Evolutionary conservation across 2,888 invertebrate species (phyloP), one percentile per base, ranked within the genome.

Genomic region (Lysandra bellargus): DNA sequence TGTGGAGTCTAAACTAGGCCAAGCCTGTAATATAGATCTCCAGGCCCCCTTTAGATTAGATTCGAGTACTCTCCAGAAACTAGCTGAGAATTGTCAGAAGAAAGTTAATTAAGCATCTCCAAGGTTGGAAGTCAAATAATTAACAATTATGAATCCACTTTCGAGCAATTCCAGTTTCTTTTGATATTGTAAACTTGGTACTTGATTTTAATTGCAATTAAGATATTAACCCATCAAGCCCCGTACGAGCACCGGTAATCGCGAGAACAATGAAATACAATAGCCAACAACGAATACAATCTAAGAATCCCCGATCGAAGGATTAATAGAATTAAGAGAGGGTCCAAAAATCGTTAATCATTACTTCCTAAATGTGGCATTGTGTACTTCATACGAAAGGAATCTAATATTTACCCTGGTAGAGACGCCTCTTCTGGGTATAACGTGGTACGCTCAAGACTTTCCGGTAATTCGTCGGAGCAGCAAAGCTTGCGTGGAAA

Each of bases 101-200:
- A 12, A 23, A 69, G 64, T 69, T 69, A 69, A 69, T 69, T 69
- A 69, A 69, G 3, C 64, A 69, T 69, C 12, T 33, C 64, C 30
- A 69, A 30, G 64, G 30, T 30, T 33, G 33, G 33, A 64, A 30
- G 64, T 69, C 64, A 69, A 69, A 30, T 12, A 33, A 69, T 33
- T 30, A 69, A 69, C 64, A 30, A 33, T 23, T 61, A 61, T 23
- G 61, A 61, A 61, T 23, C 7, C 9, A 23, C 57, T 69, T 69
- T 33, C 33, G 33, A 69, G 64, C 4, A 4, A 69, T 9, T 33
- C 23, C 0, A 69, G 12, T 69, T 30, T 12, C 30, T 69, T 30
- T 69, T 69, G 3, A 69, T 30, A 30, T 12, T 69, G 64, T 12
- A 61, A 61, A 7, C n/a, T 30, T 12, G 9, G 33, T 69, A 30